Conservation (phyloP, 2,113 vertebrate species). For the Asarcornis scutulata region DNA sequence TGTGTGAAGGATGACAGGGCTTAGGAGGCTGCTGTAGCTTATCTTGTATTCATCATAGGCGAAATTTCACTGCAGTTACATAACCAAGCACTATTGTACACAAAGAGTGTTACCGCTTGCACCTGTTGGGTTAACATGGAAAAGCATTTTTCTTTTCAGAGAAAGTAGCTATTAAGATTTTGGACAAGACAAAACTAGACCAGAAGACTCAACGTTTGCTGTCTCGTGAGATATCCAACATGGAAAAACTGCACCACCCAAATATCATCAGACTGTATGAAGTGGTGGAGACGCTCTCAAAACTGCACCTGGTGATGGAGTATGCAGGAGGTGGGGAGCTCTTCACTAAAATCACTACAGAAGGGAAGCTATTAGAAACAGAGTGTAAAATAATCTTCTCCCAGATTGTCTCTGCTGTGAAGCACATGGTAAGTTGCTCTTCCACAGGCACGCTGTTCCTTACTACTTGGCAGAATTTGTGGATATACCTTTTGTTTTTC, state of each 20-base stretch:
- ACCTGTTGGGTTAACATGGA: neutral
- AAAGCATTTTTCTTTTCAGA: constrained; percentile 77
- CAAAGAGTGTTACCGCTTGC: neutral
- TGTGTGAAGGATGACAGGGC: neutral
- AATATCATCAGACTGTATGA: constrained; percentile 97
- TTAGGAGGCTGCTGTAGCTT: neutral
- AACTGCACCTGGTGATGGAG: constrained; percentile 95
- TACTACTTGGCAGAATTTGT: neutral
- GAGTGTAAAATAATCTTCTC: constrained; percentile 93
- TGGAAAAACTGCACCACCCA: constrained; percentile 96
- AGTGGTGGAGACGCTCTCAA: constrained; percentile 96
- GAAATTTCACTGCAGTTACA: constrained; percentile 18
- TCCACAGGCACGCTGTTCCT: neutral
- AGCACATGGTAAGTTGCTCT: constrained; percentile 90
- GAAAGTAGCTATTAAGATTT: constrained; percentile 98
- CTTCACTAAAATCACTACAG: constrained; percentile 91
- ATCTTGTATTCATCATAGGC: constrained; percentile 40
- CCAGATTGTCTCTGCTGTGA: constrained; percentile 95
- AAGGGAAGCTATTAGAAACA: constrained; percentile 90
- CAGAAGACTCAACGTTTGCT: constrained; percentile 93
- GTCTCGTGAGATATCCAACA: constrained; percentile 95
- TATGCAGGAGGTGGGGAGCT: constrained; percentile 94
- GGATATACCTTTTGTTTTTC: neutral
- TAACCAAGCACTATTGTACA: neutral
- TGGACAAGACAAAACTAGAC: constrained; percentile 97